These are phyloP conservation scores for Linepithema humile DNA, from an alignment of 1,140 invertebrate species.

Conservation along the genomic window DNA sequence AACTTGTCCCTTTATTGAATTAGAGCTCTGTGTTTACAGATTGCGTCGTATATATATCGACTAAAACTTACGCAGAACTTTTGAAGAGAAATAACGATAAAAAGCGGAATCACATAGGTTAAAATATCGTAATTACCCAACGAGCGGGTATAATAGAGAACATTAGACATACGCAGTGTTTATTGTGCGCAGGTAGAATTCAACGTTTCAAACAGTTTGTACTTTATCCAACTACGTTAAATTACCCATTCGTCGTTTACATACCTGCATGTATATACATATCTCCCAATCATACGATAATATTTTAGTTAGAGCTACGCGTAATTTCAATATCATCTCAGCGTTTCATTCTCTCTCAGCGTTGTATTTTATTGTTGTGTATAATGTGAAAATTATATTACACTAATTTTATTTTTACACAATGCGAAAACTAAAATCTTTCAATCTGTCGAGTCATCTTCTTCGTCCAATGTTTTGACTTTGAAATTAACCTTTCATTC, in stretches of 20 bases:
- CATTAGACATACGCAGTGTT: conserved; percentile 3
- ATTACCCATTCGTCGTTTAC: conserved; percentile 23
- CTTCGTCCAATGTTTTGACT: not conserved
- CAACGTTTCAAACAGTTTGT: conserved; percentile 22
- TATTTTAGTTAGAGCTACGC: not conserved
- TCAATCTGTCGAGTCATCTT: not conserved
- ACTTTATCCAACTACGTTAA: conserved; percentile 14
- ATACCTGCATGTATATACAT: not conserved
- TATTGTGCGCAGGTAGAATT: not conserved
- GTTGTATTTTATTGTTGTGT: not conserved
- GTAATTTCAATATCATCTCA: not conserved
- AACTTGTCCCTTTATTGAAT: not conserved
- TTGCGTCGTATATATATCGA: not conserved
- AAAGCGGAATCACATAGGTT: not conserved
- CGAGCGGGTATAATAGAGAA: not conserved
- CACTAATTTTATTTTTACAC: no score
- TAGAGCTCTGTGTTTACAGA: not conserved
- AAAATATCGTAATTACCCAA: conserved; percentile 29
- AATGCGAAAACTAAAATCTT: no score
- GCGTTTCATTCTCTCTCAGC: not conserved
- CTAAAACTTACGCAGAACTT: not conserved
- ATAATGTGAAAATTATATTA: not conserved
- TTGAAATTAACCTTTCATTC: not conserved
- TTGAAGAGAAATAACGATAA: conserved; percentile 22
- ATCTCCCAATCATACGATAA: not conserved